A percentile compares a stretch with the other conserved stretches of the same genome.
Evolutionary conservation across 92 coral and sea anemone genomes (phyloP).

Genomic region (Epizoanthus illoricatus): DNA sequence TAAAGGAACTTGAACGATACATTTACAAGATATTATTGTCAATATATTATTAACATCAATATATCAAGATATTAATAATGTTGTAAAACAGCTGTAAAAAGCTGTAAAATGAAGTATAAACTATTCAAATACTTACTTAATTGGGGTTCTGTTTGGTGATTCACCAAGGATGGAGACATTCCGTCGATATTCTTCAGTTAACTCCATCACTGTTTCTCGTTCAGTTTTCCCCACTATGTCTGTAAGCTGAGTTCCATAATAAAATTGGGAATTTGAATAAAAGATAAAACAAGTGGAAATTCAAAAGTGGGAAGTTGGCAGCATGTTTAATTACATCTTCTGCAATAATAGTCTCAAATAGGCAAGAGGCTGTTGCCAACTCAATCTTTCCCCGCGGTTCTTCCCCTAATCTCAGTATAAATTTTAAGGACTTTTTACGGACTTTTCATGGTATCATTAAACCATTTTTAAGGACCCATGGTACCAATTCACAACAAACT

Average conservation of each 20-base stretch:
- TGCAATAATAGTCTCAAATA: not conserved
- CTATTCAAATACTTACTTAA: conserved; percentile 55
- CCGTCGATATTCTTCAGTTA: conserved; percentile 89
- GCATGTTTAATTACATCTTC: not conserved
- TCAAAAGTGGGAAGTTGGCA: not conserved
- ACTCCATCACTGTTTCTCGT: conserved; percentile 79
- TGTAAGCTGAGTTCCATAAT: conserved; percentile 60
- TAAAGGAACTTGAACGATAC: too few relatives aligned
- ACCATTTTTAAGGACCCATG: too few relatives aligned
- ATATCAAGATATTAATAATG: too few relatives aligned
- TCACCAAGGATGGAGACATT: conserved; percentile 79
- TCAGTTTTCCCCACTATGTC: conserved; percentile 73
- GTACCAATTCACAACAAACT: too few relatives aligned
- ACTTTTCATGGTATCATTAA: too few relatives aligned
- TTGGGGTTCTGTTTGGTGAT: conserved; percentile 77
- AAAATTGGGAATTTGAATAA: not conserved
- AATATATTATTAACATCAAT: too few relatives aligned
- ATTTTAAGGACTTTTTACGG: too few relatives aligned
- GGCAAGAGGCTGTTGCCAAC: not conserved
- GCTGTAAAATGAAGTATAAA: too few relatives aligned
- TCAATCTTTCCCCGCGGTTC: not conserved
- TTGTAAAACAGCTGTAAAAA: too few relatives aligned
- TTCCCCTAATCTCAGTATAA: too few relatives aligned
- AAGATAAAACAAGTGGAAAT: not conserved
- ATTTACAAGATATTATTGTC: too few relatives aligned